phyloP scores from a whole-genome alignment of 1,140 invertebrate species.

The Lepidurus packardi region DNA sequence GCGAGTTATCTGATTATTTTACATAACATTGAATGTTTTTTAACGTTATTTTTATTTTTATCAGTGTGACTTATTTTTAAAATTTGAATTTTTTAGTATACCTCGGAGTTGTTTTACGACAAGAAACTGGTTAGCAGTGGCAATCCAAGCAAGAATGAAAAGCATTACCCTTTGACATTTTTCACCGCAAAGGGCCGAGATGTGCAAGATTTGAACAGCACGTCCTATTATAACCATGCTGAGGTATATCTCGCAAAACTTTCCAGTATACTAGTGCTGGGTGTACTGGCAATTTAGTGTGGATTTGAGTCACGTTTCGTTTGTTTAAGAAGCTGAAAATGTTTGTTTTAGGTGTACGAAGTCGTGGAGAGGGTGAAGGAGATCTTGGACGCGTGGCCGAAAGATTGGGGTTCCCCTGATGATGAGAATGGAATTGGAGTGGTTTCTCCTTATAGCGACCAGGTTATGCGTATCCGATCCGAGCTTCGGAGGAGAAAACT shows the following conservation, averaged over 20 bases:
- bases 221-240: conserved; percentile 75
- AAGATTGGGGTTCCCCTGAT: conserved; percentile 62
- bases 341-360: conserved; percentile 55
- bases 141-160: conserved; percentile 59
- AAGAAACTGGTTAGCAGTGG: conserved; percentile 65
- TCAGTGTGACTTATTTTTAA: neutral
- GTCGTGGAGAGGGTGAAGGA: conserved; percentile 65
- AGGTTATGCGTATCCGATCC: conserved; percentile 70
- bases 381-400: conserved; percentile 64
- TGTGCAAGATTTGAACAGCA: conserved; percentile 69
- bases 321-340: neutral
- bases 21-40: neutral
- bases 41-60: neutral
- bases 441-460: conserved; percentile 79
- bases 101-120: conserved; percentile 76
- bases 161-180: conserved; percentile 70
- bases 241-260: conserved; percentile 53
- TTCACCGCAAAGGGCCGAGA: conserved; percentile 66
- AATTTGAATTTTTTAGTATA: conserved; percentile 50
- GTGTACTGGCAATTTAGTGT: conserved; percentile 13
- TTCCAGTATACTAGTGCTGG: conserved; percentile 17
- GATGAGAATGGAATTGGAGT: conserved; percentile 69
- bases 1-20: no score
- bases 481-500: conserved; percentile 68
- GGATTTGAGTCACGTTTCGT: neutral